Base-by-base conservation (phyloP, 1,140 invertebrate species). In the Drosophila hydei region DNA sequence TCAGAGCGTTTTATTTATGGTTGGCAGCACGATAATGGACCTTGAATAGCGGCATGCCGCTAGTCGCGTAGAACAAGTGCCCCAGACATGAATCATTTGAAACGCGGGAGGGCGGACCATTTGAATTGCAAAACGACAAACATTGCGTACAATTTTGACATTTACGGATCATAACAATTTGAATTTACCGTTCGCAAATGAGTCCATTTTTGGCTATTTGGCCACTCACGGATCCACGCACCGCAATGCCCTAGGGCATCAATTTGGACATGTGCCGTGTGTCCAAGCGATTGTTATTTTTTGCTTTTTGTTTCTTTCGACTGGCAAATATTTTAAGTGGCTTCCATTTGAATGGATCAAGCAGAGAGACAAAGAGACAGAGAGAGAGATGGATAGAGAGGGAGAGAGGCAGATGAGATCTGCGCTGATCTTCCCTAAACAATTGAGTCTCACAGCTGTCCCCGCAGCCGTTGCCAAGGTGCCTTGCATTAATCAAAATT, bases 151-250 rank as follows among this genome's bases (percentile, higher is more conserved):
- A 81, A 76, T 87, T 87, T 81, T 89, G 87, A 90, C 87, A 89
- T 89, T 89, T 89, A 87, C 81, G 87, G 81, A 89, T 89, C 87
- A 89, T 90, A 89, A 89, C 87, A 90, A 89, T 89, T 89, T 89
- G 71, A 89, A 89, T 89, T 89, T 79, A 89, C 62, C 68, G 75
- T 77, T 72, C 70, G 79, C 79, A 89, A 87, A 87, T 87, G 80
- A 81, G 77, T 88, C 83, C 83, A 84, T 88, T 88, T 88, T 88
- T 79, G 83, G 83, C 11, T 27, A 59, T 65, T 42, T 14, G 42
- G 58, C n/a, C 54, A 47, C 27, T 21, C 45, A 8, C 52, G 12
- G 30, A 54, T 54, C 51, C 51, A 54, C 30, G 71, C 50, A 68
- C 45, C 38, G 48, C 73, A 89, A 89, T 87, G 76, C 87, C 87